phyloP scores from a whole-genome alignment of 2,888 invertebrate genomes.

The Colletes collaris region DNA sequence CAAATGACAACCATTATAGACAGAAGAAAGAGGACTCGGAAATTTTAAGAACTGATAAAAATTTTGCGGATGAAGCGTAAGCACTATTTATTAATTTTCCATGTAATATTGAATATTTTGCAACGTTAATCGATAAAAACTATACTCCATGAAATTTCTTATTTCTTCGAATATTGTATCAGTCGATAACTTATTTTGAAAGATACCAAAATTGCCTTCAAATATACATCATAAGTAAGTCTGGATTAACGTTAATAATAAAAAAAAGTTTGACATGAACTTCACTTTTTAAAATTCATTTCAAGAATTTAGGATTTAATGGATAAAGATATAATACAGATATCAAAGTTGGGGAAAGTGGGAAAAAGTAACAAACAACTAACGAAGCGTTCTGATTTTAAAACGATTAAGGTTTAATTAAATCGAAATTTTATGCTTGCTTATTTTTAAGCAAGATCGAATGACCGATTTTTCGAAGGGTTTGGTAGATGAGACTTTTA shows the following conservation, averaged over 20 bases:
- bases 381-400: too few species aligned
- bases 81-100: neutral
- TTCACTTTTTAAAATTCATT: too few species aligned
- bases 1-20: neutral
- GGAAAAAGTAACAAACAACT: too few species aligned
- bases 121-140: neutral
- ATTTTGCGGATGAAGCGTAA: conserved; percentile 3
- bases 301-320: too few species aligned
- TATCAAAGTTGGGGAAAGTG: too few species aligned
- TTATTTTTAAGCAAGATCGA: neutral
- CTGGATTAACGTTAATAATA: neutral
- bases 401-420: neutral
- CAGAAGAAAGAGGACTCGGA: conserved; percentile 8
- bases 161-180: neutral
- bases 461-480: neutral
- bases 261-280: neutral
- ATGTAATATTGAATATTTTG: conserved; percentile 5
- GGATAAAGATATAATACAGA: too few species aligned
- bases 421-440: neutral
- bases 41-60: conserved; percentile 14
- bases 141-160: neutral
- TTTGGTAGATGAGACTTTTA: neutral
- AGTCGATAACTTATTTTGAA: neutral
- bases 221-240: neutral
- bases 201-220: neutral